These are phyloP conservation scores for Catocala fraxini DNA, from an alignment of 2,888 invertebrate genomes.

Conservation along the genomic window DNA sequence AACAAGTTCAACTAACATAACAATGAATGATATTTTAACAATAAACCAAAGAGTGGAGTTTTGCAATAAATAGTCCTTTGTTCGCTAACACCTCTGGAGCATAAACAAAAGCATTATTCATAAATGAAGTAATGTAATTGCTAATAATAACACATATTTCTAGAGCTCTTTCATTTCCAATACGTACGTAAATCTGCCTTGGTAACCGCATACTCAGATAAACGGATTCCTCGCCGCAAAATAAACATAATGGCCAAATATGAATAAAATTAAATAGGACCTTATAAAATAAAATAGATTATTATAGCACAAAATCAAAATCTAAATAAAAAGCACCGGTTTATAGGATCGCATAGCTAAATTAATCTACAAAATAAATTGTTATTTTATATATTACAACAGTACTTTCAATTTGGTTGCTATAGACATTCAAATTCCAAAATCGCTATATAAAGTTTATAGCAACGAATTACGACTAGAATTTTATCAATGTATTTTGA, in stretches of 20 bases:
- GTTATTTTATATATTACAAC: too few relatives aligned
- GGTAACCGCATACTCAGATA: slow-evolving; percentile 24
- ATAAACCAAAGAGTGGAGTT: not conserved
- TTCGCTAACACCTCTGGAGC: not conserved
- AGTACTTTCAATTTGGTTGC: too few relatives aligned
- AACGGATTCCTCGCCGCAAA: slow-evolving; percentile 19
- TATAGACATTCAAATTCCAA: too few relatives aligned
- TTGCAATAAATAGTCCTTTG: slow-evolving; percentile 12
- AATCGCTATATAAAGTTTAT: too few relatives aligned
- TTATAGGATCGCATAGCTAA: too few relatives aligned
- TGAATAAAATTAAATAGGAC: not conserved
- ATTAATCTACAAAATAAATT: too few relatives aligned
- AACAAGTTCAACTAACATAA: too few relatives aligned
- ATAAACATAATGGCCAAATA: slow-evolving; percentile 30
- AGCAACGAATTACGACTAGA: too few relatives aligned
- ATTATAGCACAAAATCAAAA: too few relatives aligned
- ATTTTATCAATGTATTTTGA: too few relatives aligned
- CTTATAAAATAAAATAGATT: not conserved
- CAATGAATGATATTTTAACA: not conserved
- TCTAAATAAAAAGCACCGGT: too few relatives aligned
- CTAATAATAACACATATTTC: not conserved
- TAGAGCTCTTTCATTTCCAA: slow-evolving; percentile 4
- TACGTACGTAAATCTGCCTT: slow-evolving; percentile 39
- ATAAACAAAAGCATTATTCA: slow-evolving; percentile 30
- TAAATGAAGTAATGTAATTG: slow-evolving; percentile 6